Evolutionary conservation across 35 echinoderm and acorn worm genomes (phyloP).

Genomic region (Anneissia japonica): DNA sequence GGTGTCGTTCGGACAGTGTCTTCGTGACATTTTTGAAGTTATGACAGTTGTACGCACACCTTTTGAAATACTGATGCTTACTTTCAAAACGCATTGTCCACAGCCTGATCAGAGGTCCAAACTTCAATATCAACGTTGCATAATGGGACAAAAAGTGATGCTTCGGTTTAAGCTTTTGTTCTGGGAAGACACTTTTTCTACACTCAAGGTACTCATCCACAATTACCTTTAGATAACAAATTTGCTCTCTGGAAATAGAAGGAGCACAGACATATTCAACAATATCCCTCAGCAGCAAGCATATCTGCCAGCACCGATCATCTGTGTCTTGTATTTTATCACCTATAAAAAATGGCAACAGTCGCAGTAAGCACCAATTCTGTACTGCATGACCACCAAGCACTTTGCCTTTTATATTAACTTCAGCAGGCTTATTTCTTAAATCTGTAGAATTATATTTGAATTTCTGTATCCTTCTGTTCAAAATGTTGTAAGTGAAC

Average conservation of each 20-base stretch:
- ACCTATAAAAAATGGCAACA: constrained; percentile 37
- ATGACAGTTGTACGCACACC: constrained; percentile 10
- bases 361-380: constrained; percentile 48
- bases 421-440: constrained; percentile 35
- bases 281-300: constrained; percentile 19
- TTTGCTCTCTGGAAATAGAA: constrained; percentile 15
- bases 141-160: constrained; percentile 62
- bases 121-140: constrained; percentile 32
- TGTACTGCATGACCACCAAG: constrained; percentile 63
- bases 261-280: constrained; percentile 44
- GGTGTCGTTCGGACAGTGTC: constrained; percentile 43
- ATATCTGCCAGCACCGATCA: constrained; percentile 28
- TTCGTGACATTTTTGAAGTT: constrained; percentile 42
- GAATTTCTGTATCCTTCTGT: constrained; percentile 7
- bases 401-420: constrained; percentile 30
- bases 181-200: constrained; percentile 27
- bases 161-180: constrained; percentile 31
- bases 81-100: constrained; percentile 63
- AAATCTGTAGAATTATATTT: constrained; percentile 22
- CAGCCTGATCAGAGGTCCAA: constrained; percentile 45
- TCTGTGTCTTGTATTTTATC: constrained; percentile 4
- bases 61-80: constrained; percentile 58
- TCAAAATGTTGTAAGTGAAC: constrained; percentile 21
- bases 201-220: constrained; percentile 42
- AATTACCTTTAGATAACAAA: constrained; percentile 7